Base-by-base conservation (phyloP, 2,888 invertebrate species). In the Chirona hameri region DNA sequence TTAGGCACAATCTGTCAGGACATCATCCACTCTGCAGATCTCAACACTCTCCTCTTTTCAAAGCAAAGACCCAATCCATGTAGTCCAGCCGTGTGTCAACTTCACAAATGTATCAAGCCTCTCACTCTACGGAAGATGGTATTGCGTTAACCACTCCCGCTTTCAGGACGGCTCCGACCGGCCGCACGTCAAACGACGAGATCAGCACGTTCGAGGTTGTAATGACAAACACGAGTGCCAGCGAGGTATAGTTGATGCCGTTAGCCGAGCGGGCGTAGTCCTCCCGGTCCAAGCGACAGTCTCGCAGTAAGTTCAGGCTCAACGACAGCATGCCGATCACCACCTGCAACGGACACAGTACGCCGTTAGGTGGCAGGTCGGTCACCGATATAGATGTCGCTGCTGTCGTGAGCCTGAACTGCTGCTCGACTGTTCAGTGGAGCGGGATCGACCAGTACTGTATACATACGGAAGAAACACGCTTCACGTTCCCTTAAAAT, bases 121-220 rank as follows among this genome's bases (percentile, higher is more conserved):
- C 52, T 52, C 52, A 52, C 15, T 9, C 18, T 52, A 52, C 52
- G 10, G 52, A 4, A 1, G 52, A 18, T 1, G 52, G 52, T 7
- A 18, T 18, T 12, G 12, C 52, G 52, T 18, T 52, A 12, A 52
- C 15, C 12, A 52, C 52, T 15, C 1, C 18, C 12, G 15, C 52
- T 52, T 52, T 52, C 15, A 12, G 52, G 12, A 48, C 48, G 48
- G 48, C 12, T 12, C 52, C 52, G 15, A 52, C 52, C 39, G 39
- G 76, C 5, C 95, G 94, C 85, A 95, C 92, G 82, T 95, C 95
- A 87, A 96, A 95, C 72, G 93, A 93, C 79, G 95, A 94, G 87
- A 93, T 94, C 81, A 95, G 90, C 84, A 96, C 92, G 88, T 96
- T 96, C 81, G 93, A 90, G 81, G 94, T 90, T 29, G 95, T 94